phyloP scores from a whole-genome alignment of 2,797 vertebrate genomes.

The Atherinosoma microstoma region DNA sequence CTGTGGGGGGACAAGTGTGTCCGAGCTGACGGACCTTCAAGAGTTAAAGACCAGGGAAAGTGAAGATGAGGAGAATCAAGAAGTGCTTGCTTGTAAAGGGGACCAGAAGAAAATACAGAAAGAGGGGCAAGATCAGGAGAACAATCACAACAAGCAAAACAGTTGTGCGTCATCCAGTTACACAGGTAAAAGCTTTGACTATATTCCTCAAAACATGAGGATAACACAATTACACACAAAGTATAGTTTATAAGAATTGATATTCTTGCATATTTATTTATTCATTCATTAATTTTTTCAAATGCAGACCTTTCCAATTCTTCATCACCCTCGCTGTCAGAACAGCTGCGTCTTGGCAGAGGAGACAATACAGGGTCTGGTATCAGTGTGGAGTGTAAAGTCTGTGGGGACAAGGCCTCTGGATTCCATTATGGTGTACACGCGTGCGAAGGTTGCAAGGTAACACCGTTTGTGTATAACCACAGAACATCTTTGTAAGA shows the following conservation, averaged over 20 bases:
- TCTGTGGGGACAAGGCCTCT: slow-evolving; percentile 97
- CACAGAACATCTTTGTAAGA: not conserved
- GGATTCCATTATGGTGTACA: slow-evolving; percentile 99
- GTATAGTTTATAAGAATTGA: not conserved
- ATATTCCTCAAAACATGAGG: not conserved
- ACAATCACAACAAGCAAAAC: slow-evolving; percentile 72
- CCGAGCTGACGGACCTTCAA: slow-evolving; percentile 68
- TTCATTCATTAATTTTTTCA: not conserved
- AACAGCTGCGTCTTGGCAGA: slow-evolving; percentile 91
- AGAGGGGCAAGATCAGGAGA: slow-evolving; percentile 76
- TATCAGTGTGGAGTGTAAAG: slow-evolving; percentile 95
- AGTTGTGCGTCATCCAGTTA: slow-evolving; percentile 86
- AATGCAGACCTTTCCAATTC: slow-evolving; percentile 89
- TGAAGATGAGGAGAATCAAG: slow-evolving; percentile 59
- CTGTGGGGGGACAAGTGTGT: slow-evolving; percentile 66
- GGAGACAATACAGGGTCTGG: slow-evolving; percentile 84
- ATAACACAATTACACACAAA: not conserved
- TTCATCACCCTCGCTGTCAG: slow-evolving; percentile 91
- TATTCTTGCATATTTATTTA: not conserved
- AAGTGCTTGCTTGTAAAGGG: slow-evolving; percentile 46
- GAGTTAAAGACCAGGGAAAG: slow-evolving; percentile 70
- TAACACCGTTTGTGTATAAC: slow-evolving; percentile 61
- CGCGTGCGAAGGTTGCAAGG: slow-evolving; percentile 98
- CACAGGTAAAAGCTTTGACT: slow-evolving; percentile 79
- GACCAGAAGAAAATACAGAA: slow-evolving; percentile 83